Base-by-base conservation (phyloP, 1,140 invertebrate genomes). In the Scylla paramamosain region DNA sequence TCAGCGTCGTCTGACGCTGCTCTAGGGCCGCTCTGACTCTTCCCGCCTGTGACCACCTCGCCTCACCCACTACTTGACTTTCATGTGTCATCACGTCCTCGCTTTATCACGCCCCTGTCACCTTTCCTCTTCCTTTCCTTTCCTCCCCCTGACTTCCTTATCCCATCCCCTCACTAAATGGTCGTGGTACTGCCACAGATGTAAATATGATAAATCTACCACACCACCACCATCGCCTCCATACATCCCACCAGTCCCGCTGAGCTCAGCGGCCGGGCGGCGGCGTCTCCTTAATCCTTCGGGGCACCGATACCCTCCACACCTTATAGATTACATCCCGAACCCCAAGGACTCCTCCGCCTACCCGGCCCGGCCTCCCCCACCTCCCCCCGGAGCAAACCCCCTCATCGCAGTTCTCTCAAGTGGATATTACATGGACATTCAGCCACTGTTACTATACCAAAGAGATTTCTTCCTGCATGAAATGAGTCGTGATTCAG, bases 81-180 rank as follows among this genome's bases (percentile, higher is more conserved):
- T 77, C 67, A 77, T 77, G 67, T 77, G 67, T 77, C 67, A 77
- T 77, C 67, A 77, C 67, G 67, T n/a, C 67, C 67, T 77, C 1
- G 67, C 67, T 77, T 77, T 77, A n/a, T 77, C 67, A 77, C 67
- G 89, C 89, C 89, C 89, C 39, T 87, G 39, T 29, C 89, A 28
- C 14, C 89, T 39, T 32, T 48, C 89, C 86, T 91, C 45, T 28
- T 91, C 89, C 32, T 28, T 52, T 29, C 45, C 89, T 25, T 52
- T 52, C 89, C 89, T 91, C 46, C 45, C 0, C 67, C n/a, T 25
- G 67, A 77, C 67, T 77, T 77, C 67, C 67, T n/a, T 77, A 12
- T n/a, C 67, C 86, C 10, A 39, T 88, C 31, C 45, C 46, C 89
- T 4, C 45, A 45, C 45, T 52, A 45, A 52, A 77, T 77, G 67